Evolutionary conservation across 2,113 vertebrate species (phyloP), one percentile per base, ranked within the genome.

Genomic region (Clupea harengus): DNA sequence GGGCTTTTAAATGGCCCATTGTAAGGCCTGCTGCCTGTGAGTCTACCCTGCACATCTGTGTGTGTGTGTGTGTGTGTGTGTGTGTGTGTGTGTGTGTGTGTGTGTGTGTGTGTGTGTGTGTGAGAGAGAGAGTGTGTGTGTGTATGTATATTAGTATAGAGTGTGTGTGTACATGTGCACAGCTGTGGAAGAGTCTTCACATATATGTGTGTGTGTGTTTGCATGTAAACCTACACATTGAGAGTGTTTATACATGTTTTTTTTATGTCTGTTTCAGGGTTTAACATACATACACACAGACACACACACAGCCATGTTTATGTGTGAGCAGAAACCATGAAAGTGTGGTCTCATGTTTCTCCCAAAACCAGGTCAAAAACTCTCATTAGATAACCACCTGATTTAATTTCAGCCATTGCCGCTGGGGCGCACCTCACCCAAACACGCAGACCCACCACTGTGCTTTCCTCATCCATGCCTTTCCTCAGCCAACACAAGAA

Each of bases 1-100:
- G 39, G 72, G 81, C 45, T 83, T 86, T 86, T 82, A 86, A 90
- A 90, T 45, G 52, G 57, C 11, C 81, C 83, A 84, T 86, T 85
- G 86, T 89, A 60, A 3, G 7, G 18, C 39, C 78, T 85, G n/a
- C 22, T 83, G 47, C 67, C 47, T 82, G 50, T 10, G 7, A 87
- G 60, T 82, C 84, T 85, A 83, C 49, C 8, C 45, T 81, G 17
- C 25, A 44, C 18, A 7, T 50, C 81, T 83, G 44, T 45, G 67
- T 72, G 50, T 87, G 78, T 75, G 32, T 78, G 49, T 60, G n/a
- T 85, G 60, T 47, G 45, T 83, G 83, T 86, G 22, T 85, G 50
- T 84, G 50, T 67, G 50, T 83, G 81, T 85, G 81, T 78, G 39
- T 39, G 39, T 64, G n/a, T 49, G 64, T 86, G 45, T 85, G 82